Conservation (phyloP, 1,140 invertebrate species). For the Drosophila bocqueti region DNA sequence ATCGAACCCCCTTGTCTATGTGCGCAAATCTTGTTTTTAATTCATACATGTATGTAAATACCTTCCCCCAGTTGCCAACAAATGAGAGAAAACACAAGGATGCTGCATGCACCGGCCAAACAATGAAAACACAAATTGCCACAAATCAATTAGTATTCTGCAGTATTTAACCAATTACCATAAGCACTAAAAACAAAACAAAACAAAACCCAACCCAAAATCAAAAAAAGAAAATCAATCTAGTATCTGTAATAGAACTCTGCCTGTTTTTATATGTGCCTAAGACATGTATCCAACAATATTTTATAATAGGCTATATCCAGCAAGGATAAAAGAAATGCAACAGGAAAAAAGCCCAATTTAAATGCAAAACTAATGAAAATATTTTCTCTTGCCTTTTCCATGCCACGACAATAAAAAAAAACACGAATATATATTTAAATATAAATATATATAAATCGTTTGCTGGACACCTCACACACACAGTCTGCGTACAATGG, state of each 20-base stretch:
- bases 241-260: slow-evolving; percentile 54
- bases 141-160: slow-evolving; percentile 43
- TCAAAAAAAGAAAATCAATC: slow-evolving; percentile 29
- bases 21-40: slow-evolving; percentile 9
- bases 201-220: slow-evolving; percentile 1
- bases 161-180: slow-evolving; percentile 46
- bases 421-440: slow-evolving; percentile 21
- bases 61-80: slow-evolving; percentile 7
- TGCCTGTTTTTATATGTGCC: slow-evolving; percentile 63
- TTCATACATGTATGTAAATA: slow-evolving; percentile 24
- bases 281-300: slow-evolving; percentile 56
- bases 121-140: slow-evolving; percentile 47
- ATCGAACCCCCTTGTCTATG: neutral
- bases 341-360: slow-evolving; percentile 27
- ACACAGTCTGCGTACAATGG: slow-evolving; percentile 94
- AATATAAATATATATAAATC: slow-evolving; percentile 41
- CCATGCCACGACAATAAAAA: slow-evolving; percentile 58
- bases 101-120: slow-evolving; percentile 41
- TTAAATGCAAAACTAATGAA: slow-evolving; percentile 68
- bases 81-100: slow-evolving; percentile 43
- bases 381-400: slow-evolving; percentile 74
- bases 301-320: slow-evolving; percentile 21
- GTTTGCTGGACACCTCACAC: slow-evolving; percentile 86
- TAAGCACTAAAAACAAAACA: slow-evolving; percentile 41
- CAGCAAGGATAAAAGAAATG: slow-evolving; percentile 32